A percentile compares a stretch with the other conserved stretches of the same genome.
Conservation (phyloP, 2,888 invertebrate genomes). For the Cataglyphis albicans region DNA sequence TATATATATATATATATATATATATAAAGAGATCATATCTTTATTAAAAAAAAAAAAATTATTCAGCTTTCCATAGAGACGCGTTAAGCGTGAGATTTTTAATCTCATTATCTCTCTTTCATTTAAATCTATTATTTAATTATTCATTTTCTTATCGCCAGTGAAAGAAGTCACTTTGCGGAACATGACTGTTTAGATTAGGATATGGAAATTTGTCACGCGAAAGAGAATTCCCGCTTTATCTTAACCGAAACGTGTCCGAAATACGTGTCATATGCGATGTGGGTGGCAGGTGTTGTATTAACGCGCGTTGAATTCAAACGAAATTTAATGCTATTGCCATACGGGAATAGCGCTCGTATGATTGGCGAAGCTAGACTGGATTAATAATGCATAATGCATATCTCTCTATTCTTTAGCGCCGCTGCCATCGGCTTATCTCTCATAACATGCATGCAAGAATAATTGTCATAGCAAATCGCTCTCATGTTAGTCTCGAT, state of each 20-base stretch:
- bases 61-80: not conserved
- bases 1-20: too few relatives aligned
- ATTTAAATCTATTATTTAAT: not conserved
- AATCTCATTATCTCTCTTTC: not conserved
- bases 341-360: not conserved
- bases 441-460: constrained; percentile 15
- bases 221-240: not conserved
- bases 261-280: constrained; percentile 32
- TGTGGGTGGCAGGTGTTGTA: constrained; percentile 50
- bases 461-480: constrained; percentile 26
- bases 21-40: not conserved
- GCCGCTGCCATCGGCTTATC: not conserved
- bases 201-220: constrained; percentile 4
- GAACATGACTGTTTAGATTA: constrained; percentile 6
- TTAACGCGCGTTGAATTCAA: constrained; percentile 26
- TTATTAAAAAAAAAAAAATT: not conserved
- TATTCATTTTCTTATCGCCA: not conserved
- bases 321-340: constrained; percentile 64
- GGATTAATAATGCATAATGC: constrained; percentile 63
- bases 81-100: not conserved
- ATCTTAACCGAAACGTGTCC: not conserved
- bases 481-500: not conserved
- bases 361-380: constrained; percentile 54
- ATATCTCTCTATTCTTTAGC: constrained; percentile 31
- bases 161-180: not conserved